Evolutionary conservation across 1,140 invertebrate genomes (phyloP), one percentile per base, ranked within the genome.

Genomic region (Zophobas atratus): DNA sequence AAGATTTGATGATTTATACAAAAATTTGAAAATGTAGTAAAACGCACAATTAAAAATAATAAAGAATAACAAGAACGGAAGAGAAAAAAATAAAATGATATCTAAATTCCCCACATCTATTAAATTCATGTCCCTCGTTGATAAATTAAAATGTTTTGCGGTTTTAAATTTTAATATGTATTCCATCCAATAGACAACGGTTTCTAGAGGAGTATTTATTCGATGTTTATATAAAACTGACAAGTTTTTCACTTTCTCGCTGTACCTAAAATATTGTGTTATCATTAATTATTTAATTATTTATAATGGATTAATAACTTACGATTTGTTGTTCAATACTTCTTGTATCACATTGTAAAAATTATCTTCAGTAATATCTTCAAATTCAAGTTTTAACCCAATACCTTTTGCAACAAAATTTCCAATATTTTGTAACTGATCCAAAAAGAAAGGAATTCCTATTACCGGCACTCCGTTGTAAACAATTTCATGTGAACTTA

Each of bases 391-490:
- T 39, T 53, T 53, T 55, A 36, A 38, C 0, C 71, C 71, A 32
- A 73, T 39, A 49, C 71, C 80, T 74, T 46, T 77, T 60, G 84
- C 81, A 57, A 57, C 79, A 77, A 46, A 8, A 78, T 79, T 38
- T 83, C 82, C 48, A 1, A 79, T 79, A 71, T 86, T 86, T 1
- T 75, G 48, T 63, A 76, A 70, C 77, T 87, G 86, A 79, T 87
- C 86, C 1, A 73, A 79, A 72, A 81, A 85, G 48, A 87, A 81
- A 20, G 87, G 87, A 35, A 88, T 84, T 20, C 82, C 83, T 1
- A 91, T 72, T 6, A 91, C 79, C 5, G 90, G 90, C 2, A 90
- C 86, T 8, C 87, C 89, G 77, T 86, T 82, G 75, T 88, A 87
- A 0, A 89, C 80, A 0, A 87, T 86, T 82, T 91, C 90, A 1